Evolutionary conservation across 2,888 invertebrate genomes (phyloP), one percentile per base, ranked within the genome.

Genomic region (Mermis nigrescens): DNA sequence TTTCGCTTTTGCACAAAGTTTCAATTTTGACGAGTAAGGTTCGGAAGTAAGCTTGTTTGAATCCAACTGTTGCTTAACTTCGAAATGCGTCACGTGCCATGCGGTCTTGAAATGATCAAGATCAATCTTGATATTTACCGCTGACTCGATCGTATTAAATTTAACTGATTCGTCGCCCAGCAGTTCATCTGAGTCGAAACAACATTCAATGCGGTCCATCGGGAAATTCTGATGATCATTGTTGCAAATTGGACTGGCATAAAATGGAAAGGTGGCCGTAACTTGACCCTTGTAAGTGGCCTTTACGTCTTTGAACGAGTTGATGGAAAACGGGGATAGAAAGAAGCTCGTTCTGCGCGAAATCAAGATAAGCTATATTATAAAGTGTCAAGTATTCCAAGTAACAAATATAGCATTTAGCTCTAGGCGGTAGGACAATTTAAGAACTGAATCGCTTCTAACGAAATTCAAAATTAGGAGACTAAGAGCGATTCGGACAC

Each of bases 171-270:
- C 38, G 26, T 63, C 64, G 61, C 64, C 68, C 19, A 67, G 61
- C 0, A 63, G 57, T 0, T 67, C 67, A 38, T 65, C 63, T 31
- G 68, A 61, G 7, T 60, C 62, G 64, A 67, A 66, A 48, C 68
- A 68, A 57, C 68, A 68, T 59, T 64, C 63, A 52, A 67, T 65
- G 38, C 61, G 60, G 51, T 68, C 68, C 65, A 63, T 64, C 7
- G 68, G 68, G 62, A 66, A 68, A 31, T 67, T 66, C 4, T 64
- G 63, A 57, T 65, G 68, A 60, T 68, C 68, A 32, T 64, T 65
- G 2, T 62, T 58, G 46, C 68, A 68, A 46, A 63, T 62, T 1
- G 67, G 67, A 57, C 67, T 67, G 63, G 67, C 66, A 27, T 66
- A 55, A 63, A 64, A 68, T 32, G 68, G 66, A 27, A 68, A 57